These are phyloP conservation scores for Oscheius myriophilus DNA, from an alignment of 2,888 invertebrate genomes.

Conservation along the genomic window DNA sequence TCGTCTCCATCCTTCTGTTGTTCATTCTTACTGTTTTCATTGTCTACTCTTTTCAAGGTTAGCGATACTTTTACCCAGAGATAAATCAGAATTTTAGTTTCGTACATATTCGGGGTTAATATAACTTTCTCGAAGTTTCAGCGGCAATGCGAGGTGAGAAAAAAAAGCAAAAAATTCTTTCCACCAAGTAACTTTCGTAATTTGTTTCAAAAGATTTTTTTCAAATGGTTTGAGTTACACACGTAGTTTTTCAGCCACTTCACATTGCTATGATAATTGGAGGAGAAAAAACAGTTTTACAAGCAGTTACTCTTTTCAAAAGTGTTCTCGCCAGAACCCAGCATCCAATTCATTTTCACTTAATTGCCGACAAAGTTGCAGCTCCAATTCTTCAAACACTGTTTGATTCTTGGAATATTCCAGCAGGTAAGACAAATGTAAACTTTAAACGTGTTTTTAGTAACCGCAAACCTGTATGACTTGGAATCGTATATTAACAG, in stretches of 20 bases:
- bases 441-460: neutral
- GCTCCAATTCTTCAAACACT: slow-evolving; percentile 26
- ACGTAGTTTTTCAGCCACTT: slow-evolving; percentile 1
- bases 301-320: slow-evolving; percentile 24
- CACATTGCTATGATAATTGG: slow-evolving; percentile 19
- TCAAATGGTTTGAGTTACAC: too few relatives aligned
- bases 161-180: neutral
- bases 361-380: slow-evolving; percentile 38
- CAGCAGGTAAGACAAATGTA: slow-evolving; percentile 29
- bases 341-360: slow-evolving; percentile 38
- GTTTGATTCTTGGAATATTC: slow-evolving; percentile 38
- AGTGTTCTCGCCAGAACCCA: slow-evolving; percentile 33
- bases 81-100: slow-evolving; percentile 1
- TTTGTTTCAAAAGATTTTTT: neutral
- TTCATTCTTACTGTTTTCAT: slow-evolving; percentile 5
- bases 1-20: neutral
- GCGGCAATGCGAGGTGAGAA: slow-evolving; percentile 10
- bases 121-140: slow-evolving; percentile 17
- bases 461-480: slow-evolving; percentile 2
- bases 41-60: slow-evolving; percentile 18
- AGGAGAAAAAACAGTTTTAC: neutral
- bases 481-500: slow-evolving; percentile 30
- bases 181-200: too few relatives aligned
- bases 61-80: neutral
- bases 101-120: slow-evolving; percentile 21